Evolutionary conservation across 2,888 invertebrate species (phyloP).

Genomic region (Andrena camellia): DNA sequence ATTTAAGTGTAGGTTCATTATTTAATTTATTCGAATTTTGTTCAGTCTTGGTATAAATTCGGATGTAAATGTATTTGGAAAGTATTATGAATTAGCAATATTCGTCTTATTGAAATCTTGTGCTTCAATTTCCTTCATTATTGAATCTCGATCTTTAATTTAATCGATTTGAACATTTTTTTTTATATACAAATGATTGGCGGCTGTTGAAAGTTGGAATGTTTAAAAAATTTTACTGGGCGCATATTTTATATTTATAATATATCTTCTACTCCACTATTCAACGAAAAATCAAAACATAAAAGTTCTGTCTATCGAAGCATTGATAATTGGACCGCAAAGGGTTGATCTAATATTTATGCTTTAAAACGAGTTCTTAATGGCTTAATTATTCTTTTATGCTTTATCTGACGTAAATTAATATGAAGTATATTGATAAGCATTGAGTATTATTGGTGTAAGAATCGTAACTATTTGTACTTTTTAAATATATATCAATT

Average conservation of each 20-base stretch:
- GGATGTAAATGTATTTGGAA: background rate
- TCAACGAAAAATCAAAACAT: background rate
- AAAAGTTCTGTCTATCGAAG: constrained; percentile 7
- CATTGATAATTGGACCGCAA: constrained; percentile 41
- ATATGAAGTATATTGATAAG: constrained; percentile 36
- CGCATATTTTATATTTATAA: background rate
- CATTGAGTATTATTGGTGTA: constrained; percentile 39
- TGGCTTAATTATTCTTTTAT: constrained; percentile 48
- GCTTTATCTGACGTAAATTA: constrained; percentile 55
- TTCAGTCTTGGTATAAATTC: constrained; percentile 11
- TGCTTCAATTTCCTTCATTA: background rate
- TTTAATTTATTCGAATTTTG: constrained; percentile 28
- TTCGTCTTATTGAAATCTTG: background rate
- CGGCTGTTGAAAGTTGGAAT: constrained; percentile 1
- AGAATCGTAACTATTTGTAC: constrained; percentile 41
- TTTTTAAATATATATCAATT: constrained; percentile 49
- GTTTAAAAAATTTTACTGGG: background rate
- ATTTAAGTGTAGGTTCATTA: constrained; percentile 30
- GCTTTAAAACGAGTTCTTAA: constrained; percentile 40
- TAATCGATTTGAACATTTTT: background rate
- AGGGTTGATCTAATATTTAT: constrained; percentile 51
- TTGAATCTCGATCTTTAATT: constrained; percentile 23
- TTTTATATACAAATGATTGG: background rate
- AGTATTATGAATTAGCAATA: background rate
- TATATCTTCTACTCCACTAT: background rate